Evolutionary conservation across 2,888 invertebrate genomes (phyloP).

Genomic region (Amiota mariae): DNA sequence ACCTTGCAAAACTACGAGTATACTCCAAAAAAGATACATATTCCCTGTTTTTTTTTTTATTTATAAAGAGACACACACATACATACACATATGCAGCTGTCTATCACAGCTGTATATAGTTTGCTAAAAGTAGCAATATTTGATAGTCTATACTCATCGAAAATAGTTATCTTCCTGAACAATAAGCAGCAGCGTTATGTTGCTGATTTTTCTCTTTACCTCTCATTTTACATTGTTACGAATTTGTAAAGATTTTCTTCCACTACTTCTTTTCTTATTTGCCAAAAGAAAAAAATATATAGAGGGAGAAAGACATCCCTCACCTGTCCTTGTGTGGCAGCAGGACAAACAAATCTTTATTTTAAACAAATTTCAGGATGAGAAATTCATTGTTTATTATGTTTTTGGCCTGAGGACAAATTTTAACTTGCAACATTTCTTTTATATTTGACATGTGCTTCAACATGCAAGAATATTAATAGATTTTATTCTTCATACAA

Average conservation of each 20-base stretch:
- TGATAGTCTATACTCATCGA: no score
- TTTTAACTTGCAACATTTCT: slow-evolving; percentile 29
- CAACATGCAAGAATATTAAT: neutral
- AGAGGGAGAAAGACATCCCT: slow-evolving; percentile 48
- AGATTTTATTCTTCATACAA: no score
- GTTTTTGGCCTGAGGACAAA: slow-evolving; percentile 23
- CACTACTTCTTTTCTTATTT: neutral
- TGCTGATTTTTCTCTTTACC: no score
- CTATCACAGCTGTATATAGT: neutral
- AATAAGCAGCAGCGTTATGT: no score
- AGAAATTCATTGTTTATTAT: neutral
- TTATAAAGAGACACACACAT: neutral
- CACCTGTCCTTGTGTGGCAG: slow-evolving; percentile 56
- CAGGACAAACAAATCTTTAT: slow-evolving; percentile 37
- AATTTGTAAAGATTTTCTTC: no score
- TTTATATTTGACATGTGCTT: slow-evolving; percentile 43
- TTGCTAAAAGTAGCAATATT: neutral
- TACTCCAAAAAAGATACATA: neutral
- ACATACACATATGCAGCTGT: no score
- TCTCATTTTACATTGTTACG: no score
- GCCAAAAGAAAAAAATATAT: slow-evolving; percentile 36
- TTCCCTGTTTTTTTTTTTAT: neutral
- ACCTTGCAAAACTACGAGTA: slow-evolving; percentile 27
- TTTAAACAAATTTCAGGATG: neutral
- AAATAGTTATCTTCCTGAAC: no score